Evolutionary conservation across 23 tunicate species (phyloP).

Genomic region (Halocynthia aurantium): DNA sequence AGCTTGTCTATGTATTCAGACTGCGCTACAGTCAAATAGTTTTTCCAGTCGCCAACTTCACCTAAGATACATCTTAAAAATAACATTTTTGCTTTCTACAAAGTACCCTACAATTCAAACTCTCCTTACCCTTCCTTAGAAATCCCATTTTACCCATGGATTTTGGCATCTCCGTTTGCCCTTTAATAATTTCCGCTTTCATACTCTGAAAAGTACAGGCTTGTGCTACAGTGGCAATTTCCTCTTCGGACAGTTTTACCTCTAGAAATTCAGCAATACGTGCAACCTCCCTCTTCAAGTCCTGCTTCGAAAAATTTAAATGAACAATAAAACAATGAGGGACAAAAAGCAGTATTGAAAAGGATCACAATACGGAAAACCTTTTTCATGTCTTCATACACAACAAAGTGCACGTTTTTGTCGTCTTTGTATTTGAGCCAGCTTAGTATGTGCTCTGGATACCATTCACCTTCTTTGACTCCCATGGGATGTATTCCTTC

Average conservation of each 20-base stretch:
- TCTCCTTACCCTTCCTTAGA: too few species aligned
- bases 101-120: too few species aligned
- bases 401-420: not conserved
- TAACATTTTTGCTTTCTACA: too few species aligned
- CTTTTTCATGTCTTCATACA: slow-evolving; percentile 10
- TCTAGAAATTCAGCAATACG: slow-evolving; percentile 12
- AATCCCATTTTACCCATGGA: too few species aligned
- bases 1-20: slow-evolving; percentile 29
- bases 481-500: too few species aligned
- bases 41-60: slow-evolving; percentile 39
- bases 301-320: not conserved
- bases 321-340: too few species aligned
- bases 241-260: slow-evolving; percentile 7
- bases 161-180: too few species aligned
- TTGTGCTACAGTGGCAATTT: not conserved
- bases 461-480: too few species aligned
- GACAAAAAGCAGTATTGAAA: too few species aligned
- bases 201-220: slow-evolving; percentile 16
- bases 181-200: not conserved
- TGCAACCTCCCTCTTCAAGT: slow-evolving; percentile 1
- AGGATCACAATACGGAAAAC: not conserved
- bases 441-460: too few species aligned
- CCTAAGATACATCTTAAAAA: not conserved
- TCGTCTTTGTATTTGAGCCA: not conserved
- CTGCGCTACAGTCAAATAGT: slow-evolving; percentile 24